Conservation (phyloP, 2,113 vertebrate species). For the Chloropsis hardwickii region DNA sequence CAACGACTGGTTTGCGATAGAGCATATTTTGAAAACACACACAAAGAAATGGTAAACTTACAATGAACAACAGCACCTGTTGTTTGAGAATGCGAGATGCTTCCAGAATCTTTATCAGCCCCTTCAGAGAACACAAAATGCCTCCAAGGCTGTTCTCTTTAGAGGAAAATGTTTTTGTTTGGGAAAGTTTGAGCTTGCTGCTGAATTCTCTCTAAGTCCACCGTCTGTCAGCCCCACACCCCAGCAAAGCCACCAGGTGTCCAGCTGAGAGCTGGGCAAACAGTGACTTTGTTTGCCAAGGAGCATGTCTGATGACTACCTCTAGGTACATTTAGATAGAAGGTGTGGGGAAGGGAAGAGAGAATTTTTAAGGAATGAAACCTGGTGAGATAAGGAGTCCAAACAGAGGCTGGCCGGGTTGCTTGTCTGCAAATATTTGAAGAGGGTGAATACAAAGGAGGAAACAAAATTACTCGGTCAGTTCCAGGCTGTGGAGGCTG, state of each 20-base stretch:
- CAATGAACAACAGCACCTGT: too few relatives aligned
- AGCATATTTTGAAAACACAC: too few relatives aligned
- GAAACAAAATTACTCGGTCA: neutral
- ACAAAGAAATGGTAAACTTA: too few relatives aligned
- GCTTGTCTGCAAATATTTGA: slow-evolving; percentile 45
- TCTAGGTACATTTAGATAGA: neutral
- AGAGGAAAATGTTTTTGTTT: too few relatives aligned
- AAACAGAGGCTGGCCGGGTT: neutral
- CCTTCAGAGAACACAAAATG: too few relatives aligned
- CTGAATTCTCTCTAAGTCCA: too few relatives aligned
- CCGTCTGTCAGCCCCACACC: too few relatives aligned
- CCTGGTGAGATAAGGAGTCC: slow-evolving; percentile 4
- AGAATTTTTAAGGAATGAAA: neutral
- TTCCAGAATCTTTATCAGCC: too few relatives aligned
- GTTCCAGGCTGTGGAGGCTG: neutral
- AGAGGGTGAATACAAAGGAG: neutral
- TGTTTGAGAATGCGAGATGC: too few relatives aligned
- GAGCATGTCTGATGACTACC: neutral
- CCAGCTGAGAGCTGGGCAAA: neutral
- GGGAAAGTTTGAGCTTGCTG: too few relatives aligned
- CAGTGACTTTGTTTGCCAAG: neutral
- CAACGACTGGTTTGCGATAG: too few relatives aligned
- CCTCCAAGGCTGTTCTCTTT: too few relatives aligned
- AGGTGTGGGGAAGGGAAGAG: slow-evolving; percentile 8
- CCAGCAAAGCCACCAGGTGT: neutral